Evolutionary conservation across 1,140 invertebrate species (phyloP).

Genomic region (Zaprionus capensis): DNA sequence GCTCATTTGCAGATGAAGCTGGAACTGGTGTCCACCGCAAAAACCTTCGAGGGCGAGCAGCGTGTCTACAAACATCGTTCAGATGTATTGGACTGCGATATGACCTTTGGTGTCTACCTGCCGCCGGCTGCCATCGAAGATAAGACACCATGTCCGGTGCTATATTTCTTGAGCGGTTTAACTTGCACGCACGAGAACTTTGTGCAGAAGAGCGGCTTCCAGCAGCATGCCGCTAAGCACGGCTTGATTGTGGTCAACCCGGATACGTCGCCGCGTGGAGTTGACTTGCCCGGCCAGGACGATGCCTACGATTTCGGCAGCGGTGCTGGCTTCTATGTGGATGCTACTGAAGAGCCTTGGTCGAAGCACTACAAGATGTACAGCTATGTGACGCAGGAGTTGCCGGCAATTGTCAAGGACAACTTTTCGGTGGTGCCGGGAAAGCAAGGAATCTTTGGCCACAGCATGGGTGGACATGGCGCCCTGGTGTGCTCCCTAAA

Average conservation of each 20-base stretch:
- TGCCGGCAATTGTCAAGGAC: conserved; percentile 90
- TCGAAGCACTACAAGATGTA: conserved; percentile 98
- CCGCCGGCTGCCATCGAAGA: conserved; percentile 90
- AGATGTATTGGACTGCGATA: conserved; percentile 91
- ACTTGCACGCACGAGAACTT: conserved; percentile 99
- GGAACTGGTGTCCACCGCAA: conserved; percentile 61
- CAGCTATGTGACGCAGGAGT: conserved; percentile 96
- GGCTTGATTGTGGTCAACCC: conserved; percentile 92
- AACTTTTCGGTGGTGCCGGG: conserved; percentile 89
- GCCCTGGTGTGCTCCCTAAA: conserved; percentile 96
- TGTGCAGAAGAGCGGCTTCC: conserved; percentile 96
- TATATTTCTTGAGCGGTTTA: conserved; percentile 97
- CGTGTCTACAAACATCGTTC: conserved; percentile 93
- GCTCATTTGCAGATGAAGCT: conserved; percentile 50
- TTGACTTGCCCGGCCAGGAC: conserved; percentile 95
- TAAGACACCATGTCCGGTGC: conserved; percentile 89
- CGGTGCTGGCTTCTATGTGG: conserved; percentile 98
- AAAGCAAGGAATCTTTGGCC: conserved; percentile 93
- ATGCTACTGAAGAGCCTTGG: conserved; percentile 96
- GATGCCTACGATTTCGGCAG: conserved; percentile 97
- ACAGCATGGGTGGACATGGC: conserved; percentile 99
- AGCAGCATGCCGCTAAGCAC: conserved; percentile 91
- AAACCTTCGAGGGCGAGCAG: conserved; percentile 76
- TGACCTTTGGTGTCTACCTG: conserved; percentile 96
- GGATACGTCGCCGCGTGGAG: conserved; percentile 97